Base-by-base conservation (phyloP, 35 echinoderm and acorn worm species). In the Apostichopus parvimensis region DNA sequence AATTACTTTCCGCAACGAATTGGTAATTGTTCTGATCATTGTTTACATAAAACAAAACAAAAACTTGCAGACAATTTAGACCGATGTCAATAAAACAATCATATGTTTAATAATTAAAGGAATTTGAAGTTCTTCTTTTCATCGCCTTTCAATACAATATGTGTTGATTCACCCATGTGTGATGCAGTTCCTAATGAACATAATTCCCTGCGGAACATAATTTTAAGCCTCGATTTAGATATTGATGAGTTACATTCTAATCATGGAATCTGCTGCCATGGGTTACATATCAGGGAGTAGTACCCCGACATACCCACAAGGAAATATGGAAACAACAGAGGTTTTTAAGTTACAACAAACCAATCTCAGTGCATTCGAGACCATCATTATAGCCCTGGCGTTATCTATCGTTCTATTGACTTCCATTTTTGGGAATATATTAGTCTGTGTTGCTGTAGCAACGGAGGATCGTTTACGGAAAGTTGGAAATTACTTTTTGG, bases 361-460 rank as follows among this genome's bases (percentile, higher is more conserved):
- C 10, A 91, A 88, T 71, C 79, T 94, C 54, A 90, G 93, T 6
- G 56, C 79, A 14, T 81, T 88, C 7, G 82, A 96, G 66, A 99
- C 83, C 24, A 92, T 92, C 13, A 34, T 93, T 11, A 93, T 99
- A 62, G 95, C 89, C 17, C 15, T 93, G 8, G 68, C 95, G 7
- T 87, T 99, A 9, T 88, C 91, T 17, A 72, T 94, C 2, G 73
- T 96, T 9, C 91, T 99, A 25, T 12, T 95, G 34, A 91, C 94
- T 6, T 99, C 97, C 6, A 95, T 99, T 78, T 88, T 94, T 65
- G 97, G 97, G 14, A 99, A 99, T 80, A 93, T 99, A 72, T 73
- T 99, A 65, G 97, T 99, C 4, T 99, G 97, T 59, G 93, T 94
- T 61, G 97, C 97, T 45, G 97, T 99, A 21, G 93, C 93, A 9